Evolutionary conservation across 2,888 invertebrate species (phyloP).

Genomic region (Phaedon cochleariae): DNA sequence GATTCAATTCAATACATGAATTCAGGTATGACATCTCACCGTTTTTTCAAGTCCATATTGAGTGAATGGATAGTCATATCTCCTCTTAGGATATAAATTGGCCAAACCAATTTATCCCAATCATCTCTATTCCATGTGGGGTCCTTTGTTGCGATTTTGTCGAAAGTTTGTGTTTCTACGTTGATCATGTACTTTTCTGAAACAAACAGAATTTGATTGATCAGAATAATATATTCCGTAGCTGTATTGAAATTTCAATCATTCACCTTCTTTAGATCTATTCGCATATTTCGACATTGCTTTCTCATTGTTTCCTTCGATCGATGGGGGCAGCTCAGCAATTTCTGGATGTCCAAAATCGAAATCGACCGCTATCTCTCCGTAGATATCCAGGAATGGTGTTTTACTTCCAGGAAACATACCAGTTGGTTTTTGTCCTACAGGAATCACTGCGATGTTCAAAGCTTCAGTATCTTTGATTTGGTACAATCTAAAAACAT

Average conservation of each 20-base stretch:
- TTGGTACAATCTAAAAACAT: constrained; percentile 54
- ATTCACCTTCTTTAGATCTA: constrained; percentile 5
- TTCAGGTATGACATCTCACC: too few species aligned
- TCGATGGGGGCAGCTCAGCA: not conserved
- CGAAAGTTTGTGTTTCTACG: constrained; percentile 35
- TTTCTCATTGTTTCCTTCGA: not conserved
- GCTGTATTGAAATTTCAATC: too few species aligned
- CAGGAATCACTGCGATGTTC: constrained; percentile 48
- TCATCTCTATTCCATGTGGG: constrained; percentile 22
- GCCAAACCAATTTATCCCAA: constrained; percentile 66
- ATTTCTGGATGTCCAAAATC: constrained; percentile 74
- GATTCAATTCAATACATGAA: too few species aligned
- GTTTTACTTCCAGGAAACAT: constrained; percentile 57
- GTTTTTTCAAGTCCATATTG: constrained; percentile 61
- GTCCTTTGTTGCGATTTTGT: constrained; percentile 37
- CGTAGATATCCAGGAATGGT: constrained; percentile 66
- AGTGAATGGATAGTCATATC: constrained; percentile 81
- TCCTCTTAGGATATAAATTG: constrained; percentile 81
- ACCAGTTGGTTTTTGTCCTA: constrained; percentile 57
- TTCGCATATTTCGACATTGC: not conserved
- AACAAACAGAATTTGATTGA: not conserved
- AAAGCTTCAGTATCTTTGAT: constrained; percentile 51
- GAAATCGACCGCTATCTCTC: constrained; percentile 88
- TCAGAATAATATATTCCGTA: too few species aligned
- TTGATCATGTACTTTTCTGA: constrained; percentile 34